Conservation (phyloP, 2,113 vertebrate species). For the Excalfactoria chinensis region DNA sequence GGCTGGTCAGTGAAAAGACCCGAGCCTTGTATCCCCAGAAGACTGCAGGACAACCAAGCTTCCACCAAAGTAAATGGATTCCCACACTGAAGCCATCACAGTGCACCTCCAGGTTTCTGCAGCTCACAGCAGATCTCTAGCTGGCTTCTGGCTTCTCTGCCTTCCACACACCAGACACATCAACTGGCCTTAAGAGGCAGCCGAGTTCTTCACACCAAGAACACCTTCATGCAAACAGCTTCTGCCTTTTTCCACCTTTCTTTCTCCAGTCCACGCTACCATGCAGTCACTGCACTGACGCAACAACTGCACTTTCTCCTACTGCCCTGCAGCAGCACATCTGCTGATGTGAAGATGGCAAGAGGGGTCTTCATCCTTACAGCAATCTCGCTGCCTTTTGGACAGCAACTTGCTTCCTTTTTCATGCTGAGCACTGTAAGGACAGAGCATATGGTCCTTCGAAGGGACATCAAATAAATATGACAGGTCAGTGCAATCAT, state of each 20-base stretch:
- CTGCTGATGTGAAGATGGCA: background rate
- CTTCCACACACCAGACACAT: constrained; percentile 18
- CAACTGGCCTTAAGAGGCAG: background rate
- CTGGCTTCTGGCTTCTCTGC: constrained; percentile 25
- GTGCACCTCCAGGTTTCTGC: constrained; percentile 28
- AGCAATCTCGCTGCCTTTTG: background rate
- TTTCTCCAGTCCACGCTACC: background rate
- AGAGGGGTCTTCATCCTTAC: background rate
- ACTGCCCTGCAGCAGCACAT: background rate
- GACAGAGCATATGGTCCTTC: constrained; percentile 67
- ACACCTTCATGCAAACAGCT: background rate
- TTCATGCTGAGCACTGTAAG: background rate
- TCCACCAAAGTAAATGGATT: constrained; percentile 22
- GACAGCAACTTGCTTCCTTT: constrained; percentile 21
- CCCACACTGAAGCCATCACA: background rate
- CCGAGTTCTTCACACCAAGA: background rate
- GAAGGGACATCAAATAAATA: constrained; percentile 66
- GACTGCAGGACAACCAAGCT: background rate
- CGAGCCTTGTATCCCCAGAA: background rate
- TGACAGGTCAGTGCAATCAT: constrained; percentile 64
- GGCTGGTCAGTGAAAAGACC: background rate
- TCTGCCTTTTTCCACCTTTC: constrained; percentile 1
- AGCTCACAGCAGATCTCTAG: constrained; percentile 30
- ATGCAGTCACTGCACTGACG: background rate
- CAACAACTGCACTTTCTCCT: background rate